Conservation (phyloP, 2,797 vertebrate species). For the Molossus alvarezi region DNA sequence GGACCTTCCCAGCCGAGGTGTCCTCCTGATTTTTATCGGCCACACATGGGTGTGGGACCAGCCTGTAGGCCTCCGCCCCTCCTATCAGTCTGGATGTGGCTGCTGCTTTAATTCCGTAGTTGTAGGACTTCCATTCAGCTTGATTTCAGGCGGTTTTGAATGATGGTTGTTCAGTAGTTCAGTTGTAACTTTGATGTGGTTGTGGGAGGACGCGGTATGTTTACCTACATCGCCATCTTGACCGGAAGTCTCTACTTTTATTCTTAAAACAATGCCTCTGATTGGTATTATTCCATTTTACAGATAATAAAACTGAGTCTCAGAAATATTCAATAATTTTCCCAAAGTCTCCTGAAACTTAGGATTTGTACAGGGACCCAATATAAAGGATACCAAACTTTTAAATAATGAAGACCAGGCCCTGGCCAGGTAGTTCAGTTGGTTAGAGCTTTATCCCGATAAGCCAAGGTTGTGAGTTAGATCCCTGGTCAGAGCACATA, state of each 20-base stretch:
- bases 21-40: too few species aligned
- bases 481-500: not conserved
- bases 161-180: too few species aligned
- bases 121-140: too few species aligned
- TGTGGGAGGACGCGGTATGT: too few species aligned
- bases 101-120: too few species aligned
- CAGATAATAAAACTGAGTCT: conserved; percentile 57
- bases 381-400: conserved; percentile 12
- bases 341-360: not conserved
- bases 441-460: not conserved
- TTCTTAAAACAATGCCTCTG: conserved; percentile 9
- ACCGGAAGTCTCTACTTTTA: not conserved
- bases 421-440: not conserved
- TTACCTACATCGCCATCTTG: too few species aligned
- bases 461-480: not conserved
- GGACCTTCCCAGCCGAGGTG: too few species aligned
- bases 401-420: conserved; percentile 4
- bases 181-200: too few species aligned
- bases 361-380: not conserved
- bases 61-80: too few species aligned
- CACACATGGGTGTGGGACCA: too few species aligned
- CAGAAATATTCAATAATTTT: conserved; percentile 59
- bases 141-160: too few species aligned
- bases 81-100: too few species aligned
- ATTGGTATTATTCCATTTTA: conserved; percentile 49